Base-by-base conservation (phyloP, 2,888 invertebrate species). In the Andrena praecox region DNA sequence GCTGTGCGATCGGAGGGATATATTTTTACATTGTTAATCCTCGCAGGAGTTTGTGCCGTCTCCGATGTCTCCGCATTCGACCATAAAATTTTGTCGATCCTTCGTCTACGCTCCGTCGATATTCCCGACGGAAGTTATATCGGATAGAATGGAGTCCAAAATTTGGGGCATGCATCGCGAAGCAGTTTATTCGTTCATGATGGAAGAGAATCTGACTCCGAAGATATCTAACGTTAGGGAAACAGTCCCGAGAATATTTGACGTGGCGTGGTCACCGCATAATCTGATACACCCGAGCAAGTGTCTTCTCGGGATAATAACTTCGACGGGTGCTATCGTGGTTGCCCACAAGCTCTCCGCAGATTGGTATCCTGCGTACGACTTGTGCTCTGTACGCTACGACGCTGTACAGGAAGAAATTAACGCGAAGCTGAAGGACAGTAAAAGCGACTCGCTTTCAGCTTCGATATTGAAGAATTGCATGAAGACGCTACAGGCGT, bases 1-100 rank as follows among this genome's bases (percentile, higher is more conserved):
- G 50, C 31, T 35, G 12, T 67, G n/a, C 16, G 66, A 78, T 60
- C 4, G 60, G 54, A 33, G 35, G 35, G 68, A 50, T 64, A 29
- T 54, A 63, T 56, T 79, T 79, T 62, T 64, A 31, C 24, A 63
- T 60, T 31, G 12, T 67, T 85, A 71, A 60, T 77, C 64, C 68
- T 79, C 85, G 0, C 82, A 94, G 94, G 92, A 93, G 86, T 74
- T 94, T 2, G 73, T 91, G 64, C 93, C 93, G 48, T 87, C 90
- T 33, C 93, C 93, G 12, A 81, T 88, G 79, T 90, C 89, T 77
- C 77, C 87, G 16, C 85, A 89, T 27, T 89, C 91, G 5, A 80
- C 70, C 1, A 76, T 93, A 0, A 92, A 90, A 66, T 88, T 93
- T 67, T 85, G 87, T 20, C 85, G 93, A 50, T 91, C 93, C 2